Conservation (phyloP, 2,888 invertebrate species). For the Brachylomia viminalis region DNA sequence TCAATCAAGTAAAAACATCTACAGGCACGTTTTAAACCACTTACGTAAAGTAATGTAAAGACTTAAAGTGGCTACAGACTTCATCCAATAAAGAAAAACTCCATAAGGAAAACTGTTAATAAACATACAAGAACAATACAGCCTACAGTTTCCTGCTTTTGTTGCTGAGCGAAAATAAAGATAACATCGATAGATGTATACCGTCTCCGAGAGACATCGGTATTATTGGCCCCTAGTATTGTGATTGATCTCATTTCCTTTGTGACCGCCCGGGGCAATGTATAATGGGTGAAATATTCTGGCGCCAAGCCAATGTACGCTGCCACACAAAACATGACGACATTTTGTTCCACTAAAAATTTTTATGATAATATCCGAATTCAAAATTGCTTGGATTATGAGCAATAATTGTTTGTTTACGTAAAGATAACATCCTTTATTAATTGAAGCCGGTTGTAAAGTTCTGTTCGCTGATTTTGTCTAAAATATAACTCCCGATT, state of each 20-base stretch:
- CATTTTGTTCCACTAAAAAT: constrained; percentile 74
- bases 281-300: constrained; percentile 83
- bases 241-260: constrained; percentile 84
- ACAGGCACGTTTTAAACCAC: neutral
- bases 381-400: constrained; percentile 40
- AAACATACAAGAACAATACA: constrained; percentile 23
- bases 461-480: constrained; percentile 12
- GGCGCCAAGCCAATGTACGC: constrained; percentile 81
- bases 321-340: constrained; percentile 78
- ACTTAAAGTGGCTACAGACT: constrained; percentile 7
- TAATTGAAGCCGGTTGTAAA: constrained; percentile 21
- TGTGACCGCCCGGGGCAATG: constrained; percentile 78
- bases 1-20: neutral
- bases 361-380: constrained; percentile 66
- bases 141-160: constrained; percentile 44
- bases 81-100: constrained; percentile 5
- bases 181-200: constrained; percentile 43
- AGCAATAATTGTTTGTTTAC: constrained; percentile 49
- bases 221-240: constrained; percentile 66
- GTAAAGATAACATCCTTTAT: constrained; percentile 30
- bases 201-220: constrained; percentile 55
- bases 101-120: constrained; percentile 39
- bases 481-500: neutral
- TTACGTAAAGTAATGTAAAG: neutral
- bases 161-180: constrained; percentile 31